Evolutionary conservation across 2,113 vertebrate genomes (phyloP).

Genomic region (Oriolus oriolus): DNA sequence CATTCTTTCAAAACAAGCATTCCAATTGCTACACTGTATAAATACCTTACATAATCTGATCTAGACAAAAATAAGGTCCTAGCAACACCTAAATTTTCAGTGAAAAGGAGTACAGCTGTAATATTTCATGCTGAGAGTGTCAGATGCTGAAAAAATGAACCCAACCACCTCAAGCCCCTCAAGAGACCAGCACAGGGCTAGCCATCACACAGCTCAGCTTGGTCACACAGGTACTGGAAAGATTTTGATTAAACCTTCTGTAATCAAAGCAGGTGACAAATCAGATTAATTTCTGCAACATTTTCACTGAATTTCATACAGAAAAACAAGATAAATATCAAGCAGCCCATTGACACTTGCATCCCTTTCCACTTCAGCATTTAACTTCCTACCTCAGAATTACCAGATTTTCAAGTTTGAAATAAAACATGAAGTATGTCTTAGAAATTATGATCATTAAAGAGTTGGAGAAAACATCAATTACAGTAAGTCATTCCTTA

Average conservation of each 20-base stretch:
- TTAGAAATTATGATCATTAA: constrained; percentile 7
- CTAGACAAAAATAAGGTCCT: neutral
- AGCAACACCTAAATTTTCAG: neutral
- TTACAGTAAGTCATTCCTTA: neutral
- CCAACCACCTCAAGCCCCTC: neutral
- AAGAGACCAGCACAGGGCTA: neutral
- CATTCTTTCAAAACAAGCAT: neutral
- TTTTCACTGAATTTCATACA: neutral
- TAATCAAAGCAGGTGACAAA: neutral
- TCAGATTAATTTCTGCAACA: neutral
- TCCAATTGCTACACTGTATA: neutral
- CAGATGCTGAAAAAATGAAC: rapidly evolving
- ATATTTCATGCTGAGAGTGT: neutral
- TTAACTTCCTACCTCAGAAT: neutral
- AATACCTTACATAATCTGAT: neutral
- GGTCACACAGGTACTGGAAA: neutral
- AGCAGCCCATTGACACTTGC: neutral
- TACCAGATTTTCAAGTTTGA: neutral
- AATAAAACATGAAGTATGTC: neutral
- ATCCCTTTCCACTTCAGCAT: neutral
- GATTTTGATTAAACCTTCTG: neutral
- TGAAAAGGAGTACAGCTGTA: neutral
- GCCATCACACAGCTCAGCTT: neutral
- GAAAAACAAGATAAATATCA: neutral
- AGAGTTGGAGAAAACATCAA: constrained; percentile 8